Base-by-base conservation (phyloP, 2,797 vertebrate genomes). In the Cynopterus sphinx region DNA sequence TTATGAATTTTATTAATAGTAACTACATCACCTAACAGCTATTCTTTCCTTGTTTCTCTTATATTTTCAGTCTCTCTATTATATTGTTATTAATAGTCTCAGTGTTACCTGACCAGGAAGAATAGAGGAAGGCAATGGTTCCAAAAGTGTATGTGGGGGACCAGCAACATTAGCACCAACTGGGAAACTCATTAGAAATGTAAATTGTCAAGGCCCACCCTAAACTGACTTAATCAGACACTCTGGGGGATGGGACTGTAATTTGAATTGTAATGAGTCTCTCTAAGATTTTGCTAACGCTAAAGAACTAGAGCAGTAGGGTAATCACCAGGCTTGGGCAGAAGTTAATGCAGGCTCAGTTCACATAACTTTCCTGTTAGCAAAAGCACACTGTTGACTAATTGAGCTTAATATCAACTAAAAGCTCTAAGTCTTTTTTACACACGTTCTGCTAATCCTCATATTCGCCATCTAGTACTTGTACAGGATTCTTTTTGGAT, bases 361-460 rank as follows among this genome's bases (percentile, higher is more conserved):
- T 88, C 92, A 86, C 81, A 88, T 73, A 78, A 79, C 57, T 83
- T 97, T 74, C 77, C 83, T 92, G 67, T 93, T 96, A 95, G 91
- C 15, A 33, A 94, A 93, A 74, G 87, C 82, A 57, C 49, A 94
- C 74, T 89, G 70, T 94, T 97, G 83, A 94, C 92, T 98, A 96
- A 97, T 96, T 97, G 94, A 96, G 97, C 95, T 94, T 97, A 96
- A 93, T 95, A 97, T 94, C 96, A 94, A 96, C 95, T 93, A 97
- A 97, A 97, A 95, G 71, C 93, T 82, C 55, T 92, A 95, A 96
- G 90, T 96, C 95, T 94, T 96, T 97, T 96, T 95, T 92, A 96
- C 97, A 97, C 95, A 84, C 63, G 91, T 95, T 95, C 87, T 96
- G 61, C 92, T 97, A 97, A 97, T 97, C 97, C 96, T 53, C 28